These are phyloP conservation scores for Dysmachus trigonus DNA, from an alignment of 2,888 invertebrate genomes.

Conservation along the genomic window DNA sequence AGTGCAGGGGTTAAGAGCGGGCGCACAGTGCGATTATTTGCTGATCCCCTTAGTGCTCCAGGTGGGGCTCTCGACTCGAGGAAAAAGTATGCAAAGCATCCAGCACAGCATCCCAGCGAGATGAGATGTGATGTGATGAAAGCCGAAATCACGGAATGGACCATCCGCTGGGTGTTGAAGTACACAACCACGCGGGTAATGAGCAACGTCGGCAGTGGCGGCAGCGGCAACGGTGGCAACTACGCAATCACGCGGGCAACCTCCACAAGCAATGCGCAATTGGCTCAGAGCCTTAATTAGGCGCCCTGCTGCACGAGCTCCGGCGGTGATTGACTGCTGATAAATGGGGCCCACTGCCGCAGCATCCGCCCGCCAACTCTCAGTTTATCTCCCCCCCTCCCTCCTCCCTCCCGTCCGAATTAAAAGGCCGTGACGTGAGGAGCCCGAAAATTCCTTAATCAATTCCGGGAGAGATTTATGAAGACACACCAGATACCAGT, in stretches of 20 bases:
- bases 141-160: not conserved
- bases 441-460: not conserved
- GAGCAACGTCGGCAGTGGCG: not conserved
- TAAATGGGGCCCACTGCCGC: not conserved
- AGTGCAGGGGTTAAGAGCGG: not conserved
- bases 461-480: conserved; percentile 7
- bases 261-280: not conserved
- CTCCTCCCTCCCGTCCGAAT: too few species aligned
- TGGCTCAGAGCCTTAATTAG: not conserved
- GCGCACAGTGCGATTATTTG: not conserved
- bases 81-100: not conserved
- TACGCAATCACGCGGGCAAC: not conserved
- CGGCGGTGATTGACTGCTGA: not conserved
- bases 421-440: too few species aligned
- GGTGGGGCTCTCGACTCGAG: not conserved
- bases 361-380: not conserved
- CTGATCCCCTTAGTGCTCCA: not conserved
- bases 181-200: not conserved
- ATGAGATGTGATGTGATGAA: not conserved
- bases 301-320: not conserved
- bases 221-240: not conserved
- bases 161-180: not conserved
- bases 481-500: not conserved
- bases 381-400: not conserved
- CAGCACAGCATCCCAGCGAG: not conserved